Evolutionary conservation across 2,113 vertebrate genomes (phyloP).

Genomic region (Dasyprocta punctata): DNA sequence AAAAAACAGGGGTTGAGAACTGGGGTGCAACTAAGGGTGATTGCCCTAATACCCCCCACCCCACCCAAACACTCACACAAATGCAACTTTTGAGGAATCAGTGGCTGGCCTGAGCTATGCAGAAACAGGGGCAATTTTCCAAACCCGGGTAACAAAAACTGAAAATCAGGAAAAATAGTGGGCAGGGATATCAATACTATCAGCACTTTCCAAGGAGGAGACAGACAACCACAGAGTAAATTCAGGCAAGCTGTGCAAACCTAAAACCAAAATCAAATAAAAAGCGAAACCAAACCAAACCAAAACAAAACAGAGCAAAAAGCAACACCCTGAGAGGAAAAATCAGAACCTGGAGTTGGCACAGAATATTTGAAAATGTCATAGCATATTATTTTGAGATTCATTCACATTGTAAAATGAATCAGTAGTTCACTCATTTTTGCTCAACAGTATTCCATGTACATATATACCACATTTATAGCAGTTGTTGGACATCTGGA

Average conservation of each 20-base stretch:
- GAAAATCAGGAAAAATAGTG: background rate
- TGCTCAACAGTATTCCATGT: background rate
- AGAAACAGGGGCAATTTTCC: background rate
- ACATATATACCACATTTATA: background rate
- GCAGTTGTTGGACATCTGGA: background rate
- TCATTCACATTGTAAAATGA: background rate
- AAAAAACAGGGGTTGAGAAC: background rate
- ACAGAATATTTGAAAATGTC: background rate
- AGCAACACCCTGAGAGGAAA: background rate
- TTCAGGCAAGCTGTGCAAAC: background rate
- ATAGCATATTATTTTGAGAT: background rate
- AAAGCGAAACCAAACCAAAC: background rate
- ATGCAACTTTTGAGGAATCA: background rate
- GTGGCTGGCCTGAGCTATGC: background rate
- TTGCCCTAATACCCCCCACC: background rate
- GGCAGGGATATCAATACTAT: background rate
- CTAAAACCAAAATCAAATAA: background rate
- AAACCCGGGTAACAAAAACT: background rate
- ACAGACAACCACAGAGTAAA: background rate
- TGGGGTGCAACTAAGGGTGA: background rate
- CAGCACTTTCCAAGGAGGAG: too few species aligned
- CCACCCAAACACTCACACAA: too few species aligned
- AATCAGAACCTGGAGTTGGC: background rate
- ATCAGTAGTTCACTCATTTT: background rate
- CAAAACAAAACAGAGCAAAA: background rate